Conservation (phyloP, 2,797 vertebrate species). For the Takifugu rubripes region DNA sequence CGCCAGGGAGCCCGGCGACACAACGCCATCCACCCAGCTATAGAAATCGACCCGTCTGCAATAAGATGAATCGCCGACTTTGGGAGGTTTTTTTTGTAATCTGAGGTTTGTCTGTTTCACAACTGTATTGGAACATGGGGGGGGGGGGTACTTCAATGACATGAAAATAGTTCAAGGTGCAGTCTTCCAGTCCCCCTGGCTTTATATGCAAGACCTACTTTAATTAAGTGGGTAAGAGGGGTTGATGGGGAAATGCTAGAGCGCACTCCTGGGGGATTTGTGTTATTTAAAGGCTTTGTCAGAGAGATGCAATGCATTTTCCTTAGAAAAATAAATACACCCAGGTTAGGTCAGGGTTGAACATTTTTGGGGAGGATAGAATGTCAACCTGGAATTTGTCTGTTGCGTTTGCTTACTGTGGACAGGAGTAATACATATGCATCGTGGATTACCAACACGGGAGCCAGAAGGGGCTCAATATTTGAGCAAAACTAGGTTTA, state of each 20-base stretch:
- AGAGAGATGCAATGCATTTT: conserved; percentile 5
- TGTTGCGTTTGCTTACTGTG: conserved; percentile 18
- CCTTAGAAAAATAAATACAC: conserved; percentile 16
- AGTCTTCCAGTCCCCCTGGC: conserved; percentile 26
- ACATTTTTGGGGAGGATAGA: conserved; percentile 9
- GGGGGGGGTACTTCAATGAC: conserved; percentile 22
- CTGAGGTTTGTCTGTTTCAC: conserved; percentile 39
- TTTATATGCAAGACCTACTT: conserved; percentile 42
- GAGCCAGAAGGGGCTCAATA: conserved; percentile 52
- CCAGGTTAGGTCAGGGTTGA: conserved; percentile 22
- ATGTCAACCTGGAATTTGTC: background rate
- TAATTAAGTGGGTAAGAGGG: conserved; percentile 38
- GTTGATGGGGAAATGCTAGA: conserved; percentile 36
- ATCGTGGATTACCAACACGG: conserved; percentile 54
- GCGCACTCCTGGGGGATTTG: conserved; percentile 20
- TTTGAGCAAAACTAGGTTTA: conserved; percentile 51
- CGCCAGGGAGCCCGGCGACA: conserved; percentile 41
- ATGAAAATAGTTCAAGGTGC: conserved; percentile 52
- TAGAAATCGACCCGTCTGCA: conserved; percentile 53
- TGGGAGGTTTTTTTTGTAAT: conserved; percentile 33
- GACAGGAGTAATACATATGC: conserved; percentile 42
- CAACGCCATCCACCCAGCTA: conserved; percentile 50
- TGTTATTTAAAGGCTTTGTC: conserved; percentile 25
- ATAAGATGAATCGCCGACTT: conserved; percentile 47
- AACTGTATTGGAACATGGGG: conserved; percentile 41